phyloP scores from a whole-genome alignment of 2,797 vertebrate species.

The Microhierax caerulescens region DNA sequence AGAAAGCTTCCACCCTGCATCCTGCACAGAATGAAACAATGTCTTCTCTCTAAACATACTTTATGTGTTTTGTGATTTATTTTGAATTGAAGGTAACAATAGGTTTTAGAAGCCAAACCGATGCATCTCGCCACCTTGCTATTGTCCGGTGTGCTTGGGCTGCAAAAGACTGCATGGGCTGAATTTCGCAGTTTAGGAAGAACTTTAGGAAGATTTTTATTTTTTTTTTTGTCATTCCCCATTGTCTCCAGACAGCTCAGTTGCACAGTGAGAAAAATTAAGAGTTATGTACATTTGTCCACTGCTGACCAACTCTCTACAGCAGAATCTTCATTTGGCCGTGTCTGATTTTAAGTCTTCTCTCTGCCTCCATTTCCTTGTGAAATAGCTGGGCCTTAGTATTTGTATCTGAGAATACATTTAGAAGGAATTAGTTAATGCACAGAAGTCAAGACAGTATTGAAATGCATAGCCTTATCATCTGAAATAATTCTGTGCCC shows the following conservation, averaged over 20 bases:
- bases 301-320: neutral
- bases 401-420: neutral
- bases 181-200: neutral
- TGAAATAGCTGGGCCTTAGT: neutral
- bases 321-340: neutral
- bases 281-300: neutral
- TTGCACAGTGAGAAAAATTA: slow-evolving; percentile 1
- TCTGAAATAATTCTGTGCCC: neutral
- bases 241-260: neutral
- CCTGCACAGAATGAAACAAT: no score
- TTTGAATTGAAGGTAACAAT: no score
- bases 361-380: neutral
- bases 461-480: neutral
- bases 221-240: neutral
- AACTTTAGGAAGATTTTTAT: neutral
- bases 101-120: slow-evolving; percentile 42
- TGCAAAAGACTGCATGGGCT: neutral
- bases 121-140: neutral
- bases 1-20: no score
- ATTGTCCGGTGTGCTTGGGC: neutral
- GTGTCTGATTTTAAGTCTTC: neutral
- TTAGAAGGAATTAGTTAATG: neutral
- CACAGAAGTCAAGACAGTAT: neutral
- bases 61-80: no score
- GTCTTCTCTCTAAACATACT: no score